A percentile compares a stretch with the other conserved stretches of the same genome.
phyloP scores from a whole-genome alignment of 2,797 vertebrate species.

The Aphelocoma californica region DNA sequence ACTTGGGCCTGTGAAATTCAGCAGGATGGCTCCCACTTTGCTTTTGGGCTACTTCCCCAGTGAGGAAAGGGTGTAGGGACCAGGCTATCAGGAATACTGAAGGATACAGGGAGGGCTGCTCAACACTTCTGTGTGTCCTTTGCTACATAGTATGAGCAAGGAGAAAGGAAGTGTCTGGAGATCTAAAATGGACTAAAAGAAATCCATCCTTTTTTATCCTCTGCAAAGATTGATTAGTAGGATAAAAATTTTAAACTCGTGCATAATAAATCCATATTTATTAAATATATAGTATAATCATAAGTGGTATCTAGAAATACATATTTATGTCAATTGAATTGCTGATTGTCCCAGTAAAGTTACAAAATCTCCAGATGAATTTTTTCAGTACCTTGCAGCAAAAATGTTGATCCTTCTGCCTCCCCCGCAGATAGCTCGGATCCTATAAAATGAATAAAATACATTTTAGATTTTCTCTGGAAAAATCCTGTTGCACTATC shows the following conservation, averaged over 20 bases:
- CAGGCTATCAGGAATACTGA: neutral
- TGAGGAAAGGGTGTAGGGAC: neutral
- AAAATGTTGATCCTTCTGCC: neutral
- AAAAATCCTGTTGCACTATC: neutral
- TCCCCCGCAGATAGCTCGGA: neutral
- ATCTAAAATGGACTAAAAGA: neutral
- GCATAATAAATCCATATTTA: neutral
- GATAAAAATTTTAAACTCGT: neutral
- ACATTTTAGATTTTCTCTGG: neutral
- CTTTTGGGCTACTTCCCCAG: neutral
- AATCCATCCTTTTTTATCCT: neutral
- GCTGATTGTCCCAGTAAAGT: neutral
- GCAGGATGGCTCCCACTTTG: neutral
- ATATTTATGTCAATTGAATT: neutral
- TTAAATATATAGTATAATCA: neutral
- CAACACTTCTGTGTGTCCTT: neutral
- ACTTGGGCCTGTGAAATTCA: neutral
- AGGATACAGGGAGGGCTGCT: neutral
- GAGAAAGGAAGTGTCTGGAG: neutral
- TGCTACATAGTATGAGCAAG: neutral
- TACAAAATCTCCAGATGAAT: neutral
- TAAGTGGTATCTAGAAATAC: neutral
- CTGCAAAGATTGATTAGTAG: neutral
- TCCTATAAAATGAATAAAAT: neutral
- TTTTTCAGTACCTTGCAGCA: neutral